A percentile compares a stretch with the other conserved stretches of the same genome.
phyloP scores from a whole-genome alignment of 23 tunicate genomes.

The Ascidia mentula region DNA sequence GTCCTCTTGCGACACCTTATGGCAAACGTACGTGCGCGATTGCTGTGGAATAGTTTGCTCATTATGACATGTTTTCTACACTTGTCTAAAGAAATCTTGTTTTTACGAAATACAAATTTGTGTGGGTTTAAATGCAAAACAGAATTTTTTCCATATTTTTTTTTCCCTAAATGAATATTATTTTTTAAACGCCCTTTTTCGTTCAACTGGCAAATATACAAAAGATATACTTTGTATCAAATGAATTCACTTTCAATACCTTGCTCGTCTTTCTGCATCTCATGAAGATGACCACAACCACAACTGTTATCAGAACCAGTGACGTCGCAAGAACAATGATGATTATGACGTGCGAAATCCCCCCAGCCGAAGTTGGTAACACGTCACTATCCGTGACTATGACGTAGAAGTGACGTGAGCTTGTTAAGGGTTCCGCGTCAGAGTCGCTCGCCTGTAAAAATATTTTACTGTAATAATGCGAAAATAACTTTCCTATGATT shows the following conservation, averaged over 20 bases:
- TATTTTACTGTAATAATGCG: no score
- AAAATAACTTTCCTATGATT: no score
- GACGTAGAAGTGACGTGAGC: constrained; percentile 34
- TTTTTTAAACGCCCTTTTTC: no score
- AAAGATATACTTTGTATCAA: no score
- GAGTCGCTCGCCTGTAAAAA: constrained; percentile 52
- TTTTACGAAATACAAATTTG: not conserved
- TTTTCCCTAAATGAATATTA: no score
- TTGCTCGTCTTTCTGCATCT: constrained; percentile 49
- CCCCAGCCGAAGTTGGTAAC: constrained; percentile 22
- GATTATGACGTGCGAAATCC: constrained; percentile 27
- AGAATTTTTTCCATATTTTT: no score
- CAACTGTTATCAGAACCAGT: constrained; percentile 26
- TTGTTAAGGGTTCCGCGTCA: constrained; percentile 32
- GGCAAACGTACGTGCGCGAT: constrained; percentile 45
- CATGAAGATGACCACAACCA: constrained; percentile 19
- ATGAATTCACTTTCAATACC: no score
- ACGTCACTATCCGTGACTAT: constrained; percentile 33
- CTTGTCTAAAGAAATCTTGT: not conserved
- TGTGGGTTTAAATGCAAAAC: not conserved
- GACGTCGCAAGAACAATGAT: constrained; percentile 40
- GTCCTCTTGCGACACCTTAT: constrained; percentile 28
- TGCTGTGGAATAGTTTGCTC: constrained; percentile 26
- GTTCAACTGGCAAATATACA: no score
- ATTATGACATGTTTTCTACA: no score